Conservation (phyloP, 2,113 vertebrate genomes). For the Pollimyrus isidori region DNA sequence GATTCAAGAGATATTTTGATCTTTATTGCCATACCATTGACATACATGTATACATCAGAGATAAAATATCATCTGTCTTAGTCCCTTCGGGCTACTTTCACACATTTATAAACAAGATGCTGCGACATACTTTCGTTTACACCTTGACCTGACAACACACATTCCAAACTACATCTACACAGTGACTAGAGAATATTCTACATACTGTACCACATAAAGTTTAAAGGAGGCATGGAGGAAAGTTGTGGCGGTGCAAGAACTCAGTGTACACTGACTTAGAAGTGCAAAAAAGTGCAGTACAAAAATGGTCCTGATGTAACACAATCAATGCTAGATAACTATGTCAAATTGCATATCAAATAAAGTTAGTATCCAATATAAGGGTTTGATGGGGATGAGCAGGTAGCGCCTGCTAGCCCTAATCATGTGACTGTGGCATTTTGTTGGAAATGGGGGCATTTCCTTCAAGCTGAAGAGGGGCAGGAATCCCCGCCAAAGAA, state of each 20-base stretch:
- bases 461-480: constrained; percentile 11
- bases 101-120: background rate
- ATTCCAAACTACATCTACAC: background rate
- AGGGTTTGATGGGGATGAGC: constrained; percentile 1
- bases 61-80: background rate
- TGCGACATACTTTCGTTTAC: background rate
- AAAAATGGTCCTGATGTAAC: background rate
- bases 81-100: no score
- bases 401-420: background rate
- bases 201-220: background rate
- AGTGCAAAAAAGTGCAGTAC: background rate
- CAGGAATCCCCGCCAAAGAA: background rate
- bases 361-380: background rate
- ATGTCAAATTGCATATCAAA: background rate
- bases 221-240: background rate
- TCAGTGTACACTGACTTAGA: background rate
- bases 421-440: background rate
- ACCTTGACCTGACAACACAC: background rate
- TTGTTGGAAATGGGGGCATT: constrained; percentile 19
- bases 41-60: background rate
- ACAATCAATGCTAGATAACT: background rate
- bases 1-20: background rate
- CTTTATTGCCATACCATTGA: background rate
- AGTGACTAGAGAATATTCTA: background rate
- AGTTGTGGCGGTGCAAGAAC: background rate